A percentile compares a stretch with the other conserved stretches of the same genome.
Evolutionary conservation across 2,797 vertebrate species (phyloP).

Genomic region (Sebastes minor): DNA sequence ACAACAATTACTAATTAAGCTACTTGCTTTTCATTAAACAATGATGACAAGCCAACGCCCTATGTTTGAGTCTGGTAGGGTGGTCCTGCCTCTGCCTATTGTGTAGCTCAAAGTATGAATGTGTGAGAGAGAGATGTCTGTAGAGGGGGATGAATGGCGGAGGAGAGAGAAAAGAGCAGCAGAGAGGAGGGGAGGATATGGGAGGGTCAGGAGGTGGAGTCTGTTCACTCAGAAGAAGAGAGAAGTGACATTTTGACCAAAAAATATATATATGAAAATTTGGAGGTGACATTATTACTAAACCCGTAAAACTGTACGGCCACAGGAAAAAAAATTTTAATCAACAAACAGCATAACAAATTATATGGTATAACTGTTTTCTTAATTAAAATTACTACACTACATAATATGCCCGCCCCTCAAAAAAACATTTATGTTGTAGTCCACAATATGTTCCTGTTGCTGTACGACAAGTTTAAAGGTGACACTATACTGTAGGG

Average conservation of each 20-base stretch:
- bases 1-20: no score
- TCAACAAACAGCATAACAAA: neutral
- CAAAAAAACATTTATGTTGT: neutral
- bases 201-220: neutral
- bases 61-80: no score
- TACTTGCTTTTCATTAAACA: no score
- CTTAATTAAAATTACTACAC: neutral
- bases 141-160: neutral
- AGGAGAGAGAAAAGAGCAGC: neutral
- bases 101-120: neutral
- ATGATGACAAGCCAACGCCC: no score
- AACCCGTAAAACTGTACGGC: neutral
- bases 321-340: neutral
- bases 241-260: neutral
- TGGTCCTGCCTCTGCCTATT: neutral
- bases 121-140: neutral
- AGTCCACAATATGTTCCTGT: neutral
- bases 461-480: neutral
- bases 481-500: neutral
- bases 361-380: neutral
- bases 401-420: neutral
- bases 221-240: neutral
- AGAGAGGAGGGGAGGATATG: neutral
- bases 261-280: neutral
- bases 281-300: neutral